Base-by-base conservation (phyloP, 2,888 invertebrate genomes). In the Caenorhabditis parvicauda region DNA sequence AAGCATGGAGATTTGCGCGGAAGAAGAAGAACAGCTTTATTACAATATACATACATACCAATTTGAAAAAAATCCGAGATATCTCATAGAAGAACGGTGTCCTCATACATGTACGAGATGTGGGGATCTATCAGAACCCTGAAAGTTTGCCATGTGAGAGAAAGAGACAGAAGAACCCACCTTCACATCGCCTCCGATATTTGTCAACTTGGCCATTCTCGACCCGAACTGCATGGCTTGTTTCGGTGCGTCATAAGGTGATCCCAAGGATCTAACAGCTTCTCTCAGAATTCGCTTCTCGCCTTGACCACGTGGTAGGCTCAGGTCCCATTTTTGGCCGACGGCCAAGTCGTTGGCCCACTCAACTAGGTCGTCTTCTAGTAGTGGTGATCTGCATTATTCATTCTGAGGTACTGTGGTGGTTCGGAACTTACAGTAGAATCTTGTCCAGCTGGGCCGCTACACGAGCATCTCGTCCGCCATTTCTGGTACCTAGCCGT, bases 181-280 rank as follows among this genome's bases (percentile, higher is more conserved):
- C n/a, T n/a, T n/a, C n/a, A n/a, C n/a, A 37, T 43, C 47, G 17
- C 54, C 41, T 12, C 61, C 61, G 1, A 41, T 39, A 29, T 74
- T 89, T 4, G 92, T 86, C 59, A 85, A 67, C 67, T 86, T 86
- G 3, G 86, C 96, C 79, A 98, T 93, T 79, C 91, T 86, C 0
- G 92, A 92, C 12, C 98, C 98, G 85, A 98, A 98, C 82, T 98
- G 98, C 72, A 98, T 87, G 0, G 96, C 98, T 81, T 92, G 84
- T 83, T 98, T 98, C 41, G 90, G 91, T 46, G 91, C 86, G 41
- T 82, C 82, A 3, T 88, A 70, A 2, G 72, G 67, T 0, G 70
- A 60, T n/a, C 63, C 59, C 1, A 72, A 28, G 28, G 45, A 35
- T n/a, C 47, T 48, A 3, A 72, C 50, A 3, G 59, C 42, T 51